A percentile compares a stretch with the other conserved stretches of the same genome.
These are phyloP conservation scores for Heliocidaris tuberculata DNA, from an alignment of 35 echinoderm and acorn worm genomes.

Conservation along the genomic window DNA sequence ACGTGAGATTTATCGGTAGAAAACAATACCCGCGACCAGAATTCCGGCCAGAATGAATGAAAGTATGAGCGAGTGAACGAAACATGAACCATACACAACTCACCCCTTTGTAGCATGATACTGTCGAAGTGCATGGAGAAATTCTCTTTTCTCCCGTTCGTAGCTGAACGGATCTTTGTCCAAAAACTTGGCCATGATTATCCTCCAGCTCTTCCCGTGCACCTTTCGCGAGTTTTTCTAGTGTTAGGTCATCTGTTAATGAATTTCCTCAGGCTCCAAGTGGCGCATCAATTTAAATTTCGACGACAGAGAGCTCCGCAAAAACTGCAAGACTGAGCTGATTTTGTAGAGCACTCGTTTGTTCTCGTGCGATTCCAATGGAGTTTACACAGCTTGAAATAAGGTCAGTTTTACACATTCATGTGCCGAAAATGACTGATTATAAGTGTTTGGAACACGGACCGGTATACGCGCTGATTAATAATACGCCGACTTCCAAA, in stretches of 20 bases:
- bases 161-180: constrained; percentile 97
- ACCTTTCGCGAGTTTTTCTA: constrained; percentile 65
- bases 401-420: constrained; percentile 59
- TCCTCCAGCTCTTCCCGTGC: constrained; percentile 75
- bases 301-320: constrained; percentile 54
- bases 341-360: constrained; percentile 66
- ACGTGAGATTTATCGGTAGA: constrained; percentile 35
- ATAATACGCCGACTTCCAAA: constrained; percentile 76
- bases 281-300: constrained; percentile 88
- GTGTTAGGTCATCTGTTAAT: constrained; percentile 94
- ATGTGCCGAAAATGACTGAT: constrained; percentile 61
- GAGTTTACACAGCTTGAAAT: constrained; percentile 63
- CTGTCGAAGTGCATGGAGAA: constrained; percentile 80
- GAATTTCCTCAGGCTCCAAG: constrained; percentile 85
- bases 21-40: constrained; percentile 9
- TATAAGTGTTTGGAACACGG: constrained; percentile 63
- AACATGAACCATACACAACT: constrained; percentile 47
- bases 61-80: constrained; percentile 33
- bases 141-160: constrained; percentile 79
- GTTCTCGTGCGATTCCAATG: constrained; percentile 46
- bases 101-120: constrained; percentile 88
- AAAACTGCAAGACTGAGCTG: constrained; percentile 60
- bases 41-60: constrained; percentile 42
- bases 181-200: constrained; percentile 94
- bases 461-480: constrained; percentile 61